Percentiles rank a stretch among this genome's conserved stretches.
Evolutionary conservation across 2,888 invertebrate genomes (phyloP).

Genomic region (Peribatodes rhomboidaria): DNA sequence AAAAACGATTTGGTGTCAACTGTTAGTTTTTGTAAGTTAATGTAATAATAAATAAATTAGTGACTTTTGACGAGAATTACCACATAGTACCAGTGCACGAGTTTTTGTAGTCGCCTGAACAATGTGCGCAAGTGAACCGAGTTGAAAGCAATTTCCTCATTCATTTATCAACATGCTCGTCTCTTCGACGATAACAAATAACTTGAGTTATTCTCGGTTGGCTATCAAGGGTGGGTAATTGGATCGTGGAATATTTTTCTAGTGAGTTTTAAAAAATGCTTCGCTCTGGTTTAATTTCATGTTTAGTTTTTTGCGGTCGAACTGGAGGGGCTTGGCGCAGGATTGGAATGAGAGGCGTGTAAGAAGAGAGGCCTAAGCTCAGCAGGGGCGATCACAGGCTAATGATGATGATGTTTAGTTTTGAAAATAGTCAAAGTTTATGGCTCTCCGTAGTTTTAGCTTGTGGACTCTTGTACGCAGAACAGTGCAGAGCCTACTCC

Average conservation of each 20-base stretch:
- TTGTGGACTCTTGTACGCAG: too few relatives aligned
- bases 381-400: too few relatives aligned
- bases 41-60: too few relatives aligned
- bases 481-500: too few relatives aligned
- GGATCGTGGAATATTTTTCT: conserved; percentile 21
- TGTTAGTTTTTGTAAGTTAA: too few relatives aligned
- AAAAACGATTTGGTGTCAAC: too few relatives aligned
- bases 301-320: too few relatives aligned
- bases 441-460: background rate
- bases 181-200: conserved; percentile 38
- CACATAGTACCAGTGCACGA: conserved; percentile 13
- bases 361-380: too few relatives aligned
- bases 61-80: too few relatives aligned
- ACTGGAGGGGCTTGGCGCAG: too few relatives aligned
- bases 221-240: conserved; percentile 34
- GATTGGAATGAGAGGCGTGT: too few relatives aligned
- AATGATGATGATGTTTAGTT: too few relatives aligned
- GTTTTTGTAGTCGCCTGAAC: conserved; percentile 21
- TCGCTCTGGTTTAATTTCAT: background rate
- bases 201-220: conserved; percentile 32
- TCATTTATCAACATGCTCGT: conserved; percentile 37
- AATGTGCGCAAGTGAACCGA: conserved; percentile 34
- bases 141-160: conserved; percentile 37
- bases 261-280: conserved; percentile 5
- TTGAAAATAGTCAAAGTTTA: background rate